phyloP scores from a whole-genome alignment of 2,113 vertebrate genomes.

The Cyprinodon brontotheroides region DNA sequence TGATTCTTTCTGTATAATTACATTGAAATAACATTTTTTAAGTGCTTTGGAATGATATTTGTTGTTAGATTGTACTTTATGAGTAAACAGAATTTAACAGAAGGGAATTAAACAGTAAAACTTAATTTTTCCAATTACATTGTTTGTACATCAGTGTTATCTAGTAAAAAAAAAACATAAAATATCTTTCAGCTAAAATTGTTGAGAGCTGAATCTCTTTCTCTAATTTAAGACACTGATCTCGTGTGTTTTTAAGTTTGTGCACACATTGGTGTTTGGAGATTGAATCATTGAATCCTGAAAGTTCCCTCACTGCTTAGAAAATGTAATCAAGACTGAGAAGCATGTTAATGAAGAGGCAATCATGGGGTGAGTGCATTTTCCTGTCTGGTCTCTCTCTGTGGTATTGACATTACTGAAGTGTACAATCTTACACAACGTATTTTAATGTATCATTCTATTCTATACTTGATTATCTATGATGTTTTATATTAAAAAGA shows the following conservation, averaged over 20 bases:
- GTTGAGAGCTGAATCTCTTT: slow-evolving; percentile 43
- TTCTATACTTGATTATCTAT: slow-evolving; percentile 50
- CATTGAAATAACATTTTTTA: too few species aligned
- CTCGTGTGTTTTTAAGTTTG: slow-evolving; percentile 20
- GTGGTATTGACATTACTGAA: slow-evolving; percentile 28
- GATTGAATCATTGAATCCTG: slow-evolving; percentile 26
- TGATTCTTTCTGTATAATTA: too few species aligned
- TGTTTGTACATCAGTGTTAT: not conserved
- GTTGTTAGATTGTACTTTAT: too few species aligned
- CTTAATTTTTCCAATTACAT: too few species aligned
- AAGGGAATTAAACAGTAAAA: too few species aligned
- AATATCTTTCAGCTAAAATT: slow-evolving; percentile 17
- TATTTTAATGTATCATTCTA: slow-evolving; percentile 27
- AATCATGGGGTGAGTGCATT: slow-evolving; percentile 51
- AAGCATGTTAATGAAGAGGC: slow-evolving; percentile 55
- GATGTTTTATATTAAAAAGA: slow-evolving; percentile 45
- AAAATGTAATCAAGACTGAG: slow-evolving; percentile 50
- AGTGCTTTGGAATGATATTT: too few species aligned
- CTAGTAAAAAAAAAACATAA: slow-evolving; percentile 15
- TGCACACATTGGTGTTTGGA: slow-evolving; percentile 16
- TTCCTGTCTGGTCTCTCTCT: slow-evolving; percentile 52
- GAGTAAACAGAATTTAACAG: too few species aligned
- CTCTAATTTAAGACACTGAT: slow-evolving; percentile 60
- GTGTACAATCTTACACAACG: slow-evolving; percentile 8
- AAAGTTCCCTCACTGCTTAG: slow-evolving; percentile 34